Evolutionary conservation across 2,113 vertebrate species (phyloP).

Genomic region (Drymodes brunneopygia): DNA sequence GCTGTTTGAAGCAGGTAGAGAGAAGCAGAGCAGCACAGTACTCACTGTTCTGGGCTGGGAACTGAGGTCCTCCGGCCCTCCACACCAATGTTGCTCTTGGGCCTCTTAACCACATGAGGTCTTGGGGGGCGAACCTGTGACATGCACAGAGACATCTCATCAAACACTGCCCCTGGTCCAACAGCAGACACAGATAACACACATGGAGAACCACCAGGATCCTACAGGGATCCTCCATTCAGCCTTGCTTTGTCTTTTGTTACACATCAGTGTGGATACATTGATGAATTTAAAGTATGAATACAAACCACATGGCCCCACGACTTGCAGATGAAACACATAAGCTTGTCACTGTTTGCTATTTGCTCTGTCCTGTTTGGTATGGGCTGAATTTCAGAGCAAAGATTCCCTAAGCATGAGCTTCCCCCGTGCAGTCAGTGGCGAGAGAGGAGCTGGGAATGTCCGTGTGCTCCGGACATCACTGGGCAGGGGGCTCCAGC

Average conservation of each 20-base stretch:
- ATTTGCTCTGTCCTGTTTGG: neutral
- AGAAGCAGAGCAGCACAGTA: neutral
- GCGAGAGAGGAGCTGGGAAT: neutral
- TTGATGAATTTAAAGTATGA: neutral
- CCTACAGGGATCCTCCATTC: neutral
- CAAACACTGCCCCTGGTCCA: neutral
- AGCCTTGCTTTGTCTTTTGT: neutral
- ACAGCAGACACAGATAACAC: neutral
- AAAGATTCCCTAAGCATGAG: neutral
- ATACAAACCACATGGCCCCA: neutral
- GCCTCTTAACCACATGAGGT: slow-evolving; percentile 84
- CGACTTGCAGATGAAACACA: neutral
- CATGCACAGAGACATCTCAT: slow-evolving; percentile 4
- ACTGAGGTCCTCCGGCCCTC: slow-evolving; percentile 72
- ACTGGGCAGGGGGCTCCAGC: neutral
- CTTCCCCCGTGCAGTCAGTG: neutral
- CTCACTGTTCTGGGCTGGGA: slow-evolving; percentile 81
- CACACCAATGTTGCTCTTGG: slow-evolving; percentile 81
- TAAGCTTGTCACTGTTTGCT: neutral
- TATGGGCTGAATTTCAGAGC: neutral
- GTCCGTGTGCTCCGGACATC: neutral
- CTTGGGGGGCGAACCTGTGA: slow-evolving; percentile 84
- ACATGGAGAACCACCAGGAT: rapidly evolving
- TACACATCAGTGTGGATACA: neutral
- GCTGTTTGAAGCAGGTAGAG: neutral